These are phyloP conservation scores for Slavum lentiscoides DNA, from an alignment of 2,888 invertebrate genomes.

Conservation along the genomic window DNA sequence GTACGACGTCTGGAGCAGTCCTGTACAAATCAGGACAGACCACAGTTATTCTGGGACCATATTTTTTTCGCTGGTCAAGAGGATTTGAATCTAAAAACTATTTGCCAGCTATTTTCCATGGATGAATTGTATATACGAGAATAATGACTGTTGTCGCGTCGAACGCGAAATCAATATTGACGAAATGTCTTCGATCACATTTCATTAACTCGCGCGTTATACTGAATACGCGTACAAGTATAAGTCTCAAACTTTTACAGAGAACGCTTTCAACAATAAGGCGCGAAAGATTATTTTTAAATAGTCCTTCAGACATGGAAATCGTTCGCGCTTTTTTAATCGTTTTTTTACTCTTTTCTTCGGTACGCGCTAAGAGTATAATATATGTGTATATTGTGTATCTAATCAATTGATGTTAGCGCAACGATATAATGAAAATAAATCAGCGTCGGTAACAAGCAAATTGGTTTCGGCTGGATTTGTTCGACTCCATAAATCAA, in stretches of 20 bases:
- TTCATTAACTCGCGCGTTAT: background rate
- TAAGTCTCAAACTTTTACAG: background rate
- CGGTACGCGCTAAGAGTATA: background rate
- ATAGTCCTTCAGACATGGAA: too few relatives aligned
- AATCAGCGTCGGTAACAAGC: conserved; percentile 45
- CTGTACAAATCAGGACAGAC: too few relatives aligned
- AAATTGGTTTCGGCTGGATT: conserved; percentile 38
- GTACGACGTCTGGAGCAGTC: too few relatives aligned
- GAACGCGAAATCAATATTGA: background rate
- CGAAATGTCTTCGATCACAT: background rate
- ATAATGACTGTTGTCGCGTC: background rate
- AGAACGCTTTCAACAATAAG: too few relatives aligned
- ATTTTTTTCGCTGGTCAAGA: too few relatives aligned
- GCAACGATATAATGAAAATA: conserved; percentile 39
- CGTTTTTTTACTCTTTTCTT: background rate
- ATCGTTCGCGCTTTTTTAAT: background rate
- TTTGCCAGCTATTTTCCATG: background rate
- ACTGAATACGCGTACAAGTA: background rate
- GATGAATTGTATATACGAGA: background rate
- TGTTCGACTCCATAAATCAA: conserved; percentile 43
- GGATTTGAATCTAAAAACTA: background rate
- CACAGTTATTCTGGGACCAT: too few relatives aligned
- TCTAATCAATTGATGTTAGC: conserved; percentile 20
- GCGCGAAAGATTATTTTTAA: too few relatives aligned
- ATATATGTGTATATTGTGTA: too few relatives aligned